Conservation (phyloP, 2,888 invertebrate genomes). For the Luperina testacea region DNA sequence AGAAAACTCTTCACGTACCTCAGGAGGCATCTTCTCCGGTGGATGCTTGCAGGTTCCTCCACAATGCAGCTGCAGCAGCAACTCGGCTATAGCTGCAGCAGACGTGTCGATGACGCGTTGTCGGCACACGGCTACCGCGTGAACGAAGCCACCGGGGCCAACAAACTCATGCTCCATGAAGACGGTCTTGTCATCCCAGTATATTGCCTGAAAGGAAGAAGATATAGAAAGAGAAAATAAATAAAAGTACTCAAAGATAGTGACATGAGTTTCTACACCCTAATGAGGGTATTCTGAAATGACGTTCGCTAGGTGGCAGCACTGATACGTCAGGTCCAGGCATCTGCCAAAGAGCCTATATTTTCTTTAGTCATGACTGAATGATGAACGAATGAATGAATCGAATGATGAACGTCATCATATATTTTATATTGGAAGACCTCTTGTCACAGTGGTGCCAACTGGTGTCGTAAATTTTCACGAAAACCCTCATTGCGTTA, state of each 20-base stretch:
- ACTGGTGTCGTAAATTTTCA: too few relatives aligned
- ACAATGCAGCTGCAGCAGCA: slow-evolving; percentile 88
- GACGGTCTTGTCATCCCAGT: slow-evolving; percentile 94
- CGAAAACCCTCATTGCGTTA: too few relatives aligned
- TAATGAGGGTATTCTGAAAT: too few relatives aligned
- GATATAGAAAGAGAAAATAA: not conserved
- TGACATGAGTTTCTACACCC: too few relatives aligned
- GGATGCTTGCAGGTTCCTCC: slow-evolving; percentile 82
- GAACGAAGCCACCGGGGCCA: slow-evolving; percentile 93
- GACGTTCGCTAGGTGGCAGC: too few relatives aligned
- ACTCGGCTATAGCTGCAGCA: slow-evolving; percentile 85
- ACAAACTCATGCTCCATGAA: slow-evolving; percentile 95
- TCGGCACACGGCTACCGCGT: slow-evolving; percentile 90
- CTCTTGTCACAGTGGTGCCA: too few relatives aligned
- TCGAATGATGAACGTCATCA: too few relatives aligned
- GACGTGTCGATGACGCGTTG: slow-evolving; percentile 91
- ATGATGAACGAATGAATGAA: too few relatives aligned
- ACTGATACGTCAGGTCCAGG: too few relatives aligned
- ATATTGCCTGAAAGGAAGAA: slow-evolving; percentile 79
- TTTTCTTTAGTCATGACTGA: too few relatives aligned
- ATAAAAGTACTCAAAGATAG: not conserved
- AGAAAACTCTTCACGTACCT: slow-evolving; percentile 70
- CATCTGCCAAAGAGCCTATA: too few relatives aligned
- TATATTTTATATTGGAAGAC: too few relatives aligned
- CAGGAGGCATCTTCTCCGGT: slow-evolving; percentile 85